phyloP scores from a whole-genome alignment of 92 coral and sea anemone species.

The Phenganax marumi region DNA sequence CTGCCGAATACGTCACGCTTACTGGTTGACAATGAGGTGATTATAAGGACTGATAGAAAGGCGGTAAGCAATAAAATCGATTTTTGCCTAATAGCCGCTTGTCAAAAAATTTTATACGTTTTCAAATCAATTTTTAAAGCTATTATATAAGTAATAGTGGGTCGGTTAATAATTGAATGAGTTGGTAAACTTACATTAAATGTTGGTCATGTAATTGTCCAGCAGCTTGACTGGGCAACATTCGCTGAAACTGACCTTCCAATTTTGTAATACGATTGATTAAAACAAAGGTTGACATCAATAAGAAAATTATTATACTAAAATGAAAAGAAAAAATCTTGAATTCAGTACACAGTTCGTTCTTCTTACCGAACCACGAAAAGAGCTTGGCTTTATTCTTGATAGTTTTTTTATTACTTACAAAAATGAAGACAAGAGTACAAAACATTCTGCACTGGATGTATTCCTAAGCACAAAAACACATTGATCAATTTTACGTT shows the following conservation, averaged over 20 bases:
- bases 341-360: background rate
- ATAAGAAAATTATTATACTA: slow-evolving; percentile 69
- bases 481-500: background rate
- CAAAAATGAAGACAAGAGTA: slow-evolving; percentile 68
- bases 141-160: no score
- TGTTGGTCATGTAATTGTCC: slow-evolving; percentile 56
- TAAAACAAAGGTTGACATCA: slow-evolving; percentile 76
- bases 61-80: no score
- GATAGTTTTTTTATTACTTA: slow-evolving; percentile 52
- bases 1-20: no score
- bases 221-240: slow-evolving; percentile 38
- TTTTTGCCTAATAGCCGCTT: no score
- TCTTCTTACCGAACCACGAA: background rate
- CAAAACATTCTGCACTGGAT: slow-evolving; percentile 71
- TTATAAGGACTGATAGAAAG: no score
- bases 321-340: slow-evolving; percentile 8
- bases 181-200: slow-evolving; percentile 67
- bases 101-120: no score
- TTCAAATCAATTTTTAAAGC: no score
- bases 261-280: slow-evolving; percentile 76
- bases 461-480: slow-evolving; percentile 50
- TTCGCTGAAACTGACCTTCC: slow-evolving; percentile 63
- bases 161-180: no score
- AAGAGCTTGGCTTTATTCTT: background rate
- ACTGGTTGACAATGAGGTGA: no score